Evolutionary conservation across 2,888 invertebrate genomes (phyloP).

Genomic region (Uloborus plumipes): DNA sequence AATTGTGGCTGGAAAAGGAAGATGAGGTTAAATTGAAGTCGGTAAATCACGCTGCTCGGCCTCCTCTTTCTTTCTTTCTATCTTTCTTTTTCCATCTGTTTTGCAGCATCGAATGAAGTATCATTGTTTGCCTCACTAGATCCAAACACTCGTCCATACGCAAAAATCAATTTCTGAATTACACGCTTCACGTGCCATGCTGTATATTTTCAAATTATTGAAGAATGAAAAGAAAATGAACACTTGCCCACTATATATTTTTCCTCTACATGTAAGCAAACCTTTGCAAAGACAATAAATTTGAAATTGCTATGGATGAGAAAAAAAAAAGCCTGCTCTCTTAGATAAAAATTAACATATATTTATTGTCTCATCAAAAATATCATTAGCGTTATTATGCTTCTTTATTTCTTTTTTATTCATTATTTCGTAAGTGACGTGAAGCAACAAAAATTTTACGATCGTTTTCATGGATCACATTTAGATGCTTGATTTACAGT

Average conservation of each 20-base stretch:
- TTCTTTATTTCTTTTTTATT: too few relatives aligned
- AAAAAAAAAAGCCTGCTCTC: too few relatives aligned
- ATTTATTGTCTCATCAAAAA: too few relatives aligned
- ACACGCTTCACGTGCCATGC: slow-evolving; percentile 31
- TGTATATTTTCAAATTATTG: slow-evolving; percentile 31
- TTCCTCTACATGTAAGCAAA: too few relatives aligned
- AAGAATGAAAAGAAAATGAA: slow-evolving; percentile 4
- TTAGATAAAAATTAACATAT: too few relatives aligned
- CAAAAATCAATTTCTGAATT: slow-evolving; percentile 35
- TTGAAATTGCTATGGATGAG: too few relatives aligned
- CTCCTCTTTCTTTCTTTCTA: not conserved
- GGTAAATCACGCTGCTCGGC: slow-evolving; percentile 30
- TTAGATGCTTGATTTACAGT: slow-evolving; percentile 11
- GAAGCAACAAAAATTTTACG: slow-evolving; percentile 12
- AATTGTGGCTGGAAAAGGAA: slow-evolving; percentile 23
- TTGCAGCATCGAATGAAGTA: slow-evolving; percentile 37
- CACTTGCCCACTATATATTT: too few relatives aligned
- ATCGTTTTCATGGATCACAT: slow-evolving; percentile 17
- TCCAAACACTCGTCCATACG: not conserved
- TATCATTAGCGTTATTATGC: too few relatives aligned
- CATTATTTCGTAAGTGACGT: too few relatives aligned
- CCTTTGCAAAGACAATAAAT: too few relatives aligned
- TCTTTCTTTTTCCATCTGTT: slow-evolving; percentile 24
- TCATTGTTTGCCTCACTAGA: slow-evolving; percentile 31
- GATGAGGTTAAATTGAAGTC: slow-evolving; percentile 33